Base-by-base conservation (phyloP, 2,113 vertebrate genomes). In the Montifringilla adamsi region DNA sequence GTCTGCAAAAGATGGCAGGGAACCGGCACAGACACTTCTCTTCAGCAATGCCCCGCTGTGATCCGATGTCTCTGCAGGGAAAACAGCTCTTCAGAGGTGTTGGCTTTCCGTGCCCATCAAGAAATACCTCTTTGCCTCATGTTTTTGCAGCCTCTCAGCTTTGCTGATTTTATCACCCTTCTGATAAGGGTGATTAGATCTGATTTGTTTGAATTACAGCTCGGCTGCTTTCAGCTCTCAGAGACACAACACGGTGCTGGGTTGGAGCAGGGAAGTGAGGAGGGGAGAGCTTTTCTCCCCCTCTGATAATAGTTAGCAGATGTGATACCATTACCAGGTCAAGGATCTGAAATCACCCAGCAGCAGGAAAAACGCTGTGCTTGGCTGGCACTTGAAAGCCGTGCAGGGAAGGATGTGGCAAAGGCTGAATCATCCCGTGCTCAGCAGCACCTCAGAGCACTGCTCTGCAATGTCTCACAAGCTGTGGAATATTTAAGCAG, bases 191-290 rank as follows among this genome's bases (percentile, higher is more conserved):
- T 81, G 79, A 94, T 93, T 86, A 83, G 85, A 88, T 90, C 52
- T 62, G 92, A 94, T 96, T 93, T 95, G 94, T 96, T 96, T 94
- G 88, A 86, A 55, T 95, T 95, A 56, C 28, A 94, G 60, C 76
- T 84, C 43, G 79, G 41, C 13, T 3, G 90, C 94, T 92, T 85
- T 88, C 43, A 33, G 75, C 90, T 90, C 90, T 55, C 13, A 9
- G 82, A 96, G 92, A 94, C 92, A 86, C 85, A 96, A 88, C 94
- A 94, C 27, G 0, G 15, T 62, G 56, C 68, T 2, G 24, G 41
- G 27, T 8, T 85, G 35, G 39, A n/a, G 60, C 26, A 30, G 83
- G 52, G 53, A 17, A n/a, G 60, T 0, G 4, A 78, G 76, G 35
- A 83, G 63, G 85, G 85, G 50, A 86, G 37, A 86, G 72, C 87